Base-by-base conservation (phyloP, 2,888 invertebrate species). In the Adelphocoris suturalis region DNA sequence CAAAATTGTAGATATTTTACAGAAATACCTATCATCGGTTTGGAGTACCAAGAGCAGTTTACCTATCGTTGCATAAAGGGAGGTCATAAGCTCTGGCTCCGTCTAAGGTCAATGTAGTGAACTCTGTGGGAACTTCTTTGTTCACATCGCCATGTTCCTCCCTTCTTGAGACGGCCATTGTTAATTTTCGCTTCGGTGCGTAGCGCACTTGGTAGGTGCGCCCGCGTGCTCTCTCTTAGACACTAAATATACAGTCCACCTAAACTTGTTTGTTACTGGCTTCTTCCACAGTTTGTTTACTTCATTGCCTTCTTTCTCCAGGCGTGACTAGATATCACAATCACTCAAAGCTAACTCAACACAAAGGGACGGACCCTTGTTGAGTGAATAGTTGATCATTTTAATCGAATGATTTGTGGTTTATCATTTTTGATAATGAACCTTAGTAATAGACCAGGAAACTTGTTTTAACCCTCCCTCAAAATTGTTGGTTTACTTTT, bases 141-240 rank as follows among this genome's bases (percentile, higher is more conserved):
- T 91, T 91, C 89, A 57, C 90, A 82, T 90, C 91, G 90, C 91
- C 90, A 90, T 90, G 84, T 90, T 91, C 84, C 47, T 81, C 82
- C 82, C 48, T 85, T n/a, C 46, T 76, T 23, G 76, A 85, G 89
- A 86, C 87, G 88, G 90, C 91, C 91, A 91, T 91, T 91, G 91
- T 91, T 90, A 82, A 86, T 90, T 91, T 91, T 91, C 91, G 91
- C 91, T 91, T 90, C 90, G 91, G 90, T 91, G 91, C 91, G 86
- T 90, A 89, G 90, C 85, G 78, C 89, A 86, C 91, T 90, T 85
- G 76, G 91, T 90, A 81, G 81, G 86, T 57, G 75, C 82, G 48
- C 61, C 19, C 89, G 37, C 78, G 23, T 55, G 78, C 80, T 82
- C 57, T 55, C 80, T 88, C 28, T 61, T 14, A 28, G 28, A 85